Evolutionary conservation across 2,888 invertebrate genomes (phyloP).

Genomic region (Ceraclea dissimilis): DNA sequence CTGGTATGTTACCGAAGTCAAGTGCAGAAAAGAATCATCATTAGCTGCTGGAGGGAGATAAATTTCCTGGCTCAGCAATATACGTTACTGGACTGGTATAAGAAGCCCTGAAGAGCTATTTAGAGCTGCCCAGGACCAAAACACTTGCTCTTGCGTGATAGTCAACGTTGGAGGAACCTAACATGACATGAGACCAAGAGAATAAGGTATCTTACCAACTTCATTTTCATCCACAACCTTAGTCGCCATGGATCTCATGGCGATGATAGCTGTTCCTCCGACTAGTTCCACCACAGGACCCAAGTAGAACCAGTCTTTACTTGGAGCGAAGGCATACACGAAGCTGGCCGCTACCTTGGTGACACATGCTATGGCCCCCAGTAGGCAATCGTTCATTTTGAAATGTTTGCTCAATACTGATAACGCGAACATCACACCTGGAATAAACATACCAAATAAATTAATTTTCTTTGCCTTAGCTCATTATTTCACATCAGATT

Average conservation of each 20-base stretch:
- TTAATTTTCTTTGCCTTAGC: constrained; percentile 25
- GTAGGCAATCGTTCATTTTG: constrained; percentile 42
- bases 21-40: no score
- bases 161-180: no score
- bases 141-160: no score
- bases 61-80: no score
- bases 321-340: constrained; percentile 45
- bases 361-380: constrained; percentile 43
- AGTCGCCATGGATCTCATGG: constrained; percentile 49
- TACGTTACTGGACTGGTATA: no score
- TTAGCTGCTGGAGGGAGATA: no score
- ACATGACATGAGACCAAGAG: no score
- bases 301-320: constrained; percentile 41
- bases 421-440: constrained; percentile 46
- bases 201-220: constrained; percentile 43
- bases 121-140: no score
- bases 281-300: constrained; percentile 48
- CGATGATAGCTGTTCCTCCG: constrained; percentile 49
- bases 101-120: no score
- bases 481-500: no score
- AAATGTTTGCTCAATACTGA: constrained; percentile 40
- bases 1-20: no score
- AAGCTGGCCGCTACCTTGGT: constrained; percentile 49
- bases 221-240: constrained; percentile 50
- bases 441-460: constrained; percentile 26